Base-by-base conservation (phyloP, 1,140 invertebrate species). In the Chironomus striatipennis region DNA sequence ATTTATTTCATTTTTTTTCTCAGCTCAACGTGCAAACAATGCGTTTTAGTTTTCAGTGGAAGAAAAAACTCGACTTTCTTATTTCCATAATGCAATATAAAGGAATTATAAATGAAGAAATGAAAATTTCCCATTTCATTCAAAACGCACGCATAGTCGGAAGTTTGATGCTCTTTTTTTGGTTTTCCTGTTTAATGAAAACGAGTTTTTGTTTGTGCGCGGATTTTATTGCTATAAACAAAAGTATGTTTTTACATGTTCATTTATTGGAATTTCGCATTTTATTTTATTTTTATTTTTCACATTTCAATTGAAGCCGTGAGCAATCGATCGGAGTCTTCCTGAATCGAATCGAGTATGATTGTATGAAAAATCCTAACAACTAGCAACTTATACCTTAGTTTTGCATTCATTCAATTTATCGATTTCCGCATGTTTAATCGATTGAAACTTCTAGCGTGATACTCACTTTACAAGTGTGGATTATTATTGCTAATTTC, bases 131-230 rank as follows among this genome's bases (percentile, higher is more conserved):
- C 65, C 65, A 70, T 70, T 20, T 70, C 65, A 20, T 18, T 70
- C 65, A 21, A 70, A 70, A 57, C 20, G 65, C 65, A 70, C 65
- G 65, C 65, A 70, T 20, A 18, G 65, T 70, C 65, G 65, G 65
- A 70, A 70, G 65, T 70, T 70, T 70, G 65, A 70, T 18, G 65
- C 65, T 20, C 20, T 70, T 70, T 34, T 34, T 70, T 70, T 70
- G 65, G 65, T 70, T 70, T 70, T 70, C 65, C 65, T 18, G 65
- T 12, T 20, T 70, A 57, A 57, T 57, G n/a, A 57, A 12, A 57
- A 57, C 47, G n/a, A 57, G 47, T 57, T 57, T n/a, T 34, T 5
- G 12, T 57, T 57, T 15, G n/a, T 57, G 47, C 47, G 15, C 47
- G n/a, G 24, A 34, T 34, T 34, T 34, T 34, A 34, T 34, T 1